A percentile compares a stretch with the other conserved stretches of the same genome.
These are phyloP conservation scores for Delphinapterus leucas DNA, from an alignment of 2,113 vertebrate species.

Conservation along the genomic window DNA sequence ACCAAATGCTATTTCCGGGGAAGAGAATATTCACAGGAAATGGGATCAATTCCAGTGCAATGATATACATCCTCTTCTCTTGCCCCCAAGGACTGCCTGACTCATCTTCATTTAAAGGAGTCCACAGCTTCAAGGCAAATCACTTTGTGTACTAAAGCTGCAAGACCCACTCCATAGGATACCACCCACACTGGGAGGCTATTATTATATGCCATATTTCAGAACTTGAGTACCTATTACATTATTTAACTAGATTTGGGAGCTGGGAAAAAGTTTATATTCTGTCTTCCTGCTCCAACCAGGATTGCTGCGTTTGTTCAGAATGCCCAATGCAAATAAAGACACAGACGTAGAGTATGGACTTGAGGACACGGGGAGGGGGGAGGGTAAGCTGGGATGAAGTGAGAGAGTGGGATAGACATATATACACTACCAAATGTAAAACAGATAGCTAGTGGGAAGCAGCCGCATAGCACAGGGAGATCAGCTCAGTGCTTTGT, in stretches of 20 bases:
- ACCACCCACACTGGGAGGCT: background rate
- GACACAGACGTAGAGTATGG: too few relatives aligned
- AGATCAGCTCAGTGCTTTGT: too few relatives aligned
- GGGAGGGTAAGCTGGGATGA: too few relatives aligned
- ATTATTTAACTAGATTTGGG: constrained; percentile 48
- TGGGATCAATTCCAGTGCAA: constrained; percentile 27
- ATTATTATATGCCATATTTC: constrained; percentile 58
- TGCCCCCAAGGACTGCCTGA: constrained; percentile 62
- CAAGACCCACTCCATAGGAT: constrained; percentile 9
- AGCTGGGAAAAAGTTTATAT: background rate
- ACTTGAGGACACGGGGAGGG: too few relatives aligned
- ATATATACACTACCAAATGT: too few relatives aligned
- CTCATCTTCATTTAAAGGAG: constrained; percentile 72
- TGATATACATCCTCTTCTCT: constrained; percentile 19
- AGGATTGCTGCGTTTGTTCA: background rate
- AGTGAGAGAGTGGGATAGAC: too few relatives aligned
- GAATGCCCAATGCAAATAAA: background rate
- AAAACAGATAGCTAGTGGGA: too few relatives aligned
- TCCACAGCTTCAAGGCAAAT: constrained; percentile 74
- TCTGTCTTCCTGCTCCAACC: background rate
- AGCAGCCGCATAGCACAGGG: too few relatives aligned
- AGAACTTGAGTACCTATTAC: constrained; percentile 50
- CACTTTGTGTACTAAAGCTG: constrained; percentile 64
- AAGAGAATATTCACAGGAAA: constrained; percentile 52
- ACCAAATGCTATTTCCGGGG: background rate